Percentiles rank a stretch among this genome's conserved stretches.
These are phyloP conservation scores for Pantala flavescens DNA, from an alignment of 1,140 invertebrate genomes.

Conservation along the genomic window DNA sequence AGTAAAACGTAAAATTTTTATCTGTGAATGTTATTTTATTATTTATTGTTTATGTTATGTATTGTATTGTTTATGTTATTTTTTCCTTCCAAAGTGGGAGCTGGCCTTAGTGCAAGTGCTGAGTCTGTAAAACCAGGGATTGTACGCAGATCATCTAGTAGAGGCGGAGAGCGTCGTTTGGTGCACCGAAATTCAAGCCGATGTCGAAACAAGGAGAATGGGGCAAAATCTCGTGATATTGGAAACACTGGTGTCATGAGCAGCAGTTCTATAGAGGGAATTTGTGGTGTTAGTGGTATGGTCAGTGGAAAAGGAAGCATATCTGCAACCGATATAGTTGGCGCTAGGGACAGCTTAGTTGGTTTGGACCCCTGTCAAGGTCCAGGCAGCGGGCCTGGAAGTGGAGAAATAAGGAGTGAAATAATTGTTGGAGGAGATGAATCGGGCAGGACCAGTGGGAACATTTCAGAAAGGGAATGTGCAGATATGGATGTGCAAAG, in stretches of 20 bases:
- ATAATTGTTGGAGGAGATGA: background rate
- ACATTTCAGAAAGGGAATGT: constrained; percentile 35
- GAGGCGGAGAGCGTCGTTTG: constrained; percentile 45
- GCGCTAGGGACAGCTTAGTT: constrained; percentile 16
- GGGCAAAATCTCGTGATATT: constrained; percentile 21
- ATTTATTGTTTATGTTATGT: no score
- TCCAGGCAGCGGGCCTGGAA: background rate
- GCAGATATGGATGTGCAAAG: constrained; percentile 49
- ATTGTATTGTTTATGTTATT: background rate
- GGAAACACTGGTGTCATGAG: constrained; percentile 20
- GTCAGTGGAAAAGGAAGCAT: background rate
- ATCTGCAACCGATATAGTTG: constrained; percentile 14
- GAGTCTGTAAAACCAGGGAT: constrained; percentile 55
- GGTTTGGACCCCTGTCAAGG: constrained; percentile 1
- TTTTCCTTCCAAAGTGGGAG: constrained; percentile 27
- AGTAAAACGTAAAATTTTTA: no score
- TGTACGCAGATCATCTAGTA: constrained; percentile 49
- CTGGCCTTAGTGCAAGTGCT: constrained; percentile 52
- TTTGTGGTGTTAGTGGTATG: background rate
- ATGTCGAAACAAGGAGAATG: constrained; percentile 33
- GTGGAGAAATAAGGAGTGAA: background rate
- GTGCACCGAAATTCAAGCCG: constrained; percentile 12
- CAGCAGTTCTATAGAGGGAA: constrained; percentile 20
- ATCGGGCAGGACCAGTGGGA: constrained; percentile 21
- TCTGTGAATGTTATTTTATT: no score